A percentile compares a stretch with the other conserved stretches of the same genome.
Conservation (phyloP, 2,888 invertebrate species). For the Nasonovia ribisnigri region DNA sequence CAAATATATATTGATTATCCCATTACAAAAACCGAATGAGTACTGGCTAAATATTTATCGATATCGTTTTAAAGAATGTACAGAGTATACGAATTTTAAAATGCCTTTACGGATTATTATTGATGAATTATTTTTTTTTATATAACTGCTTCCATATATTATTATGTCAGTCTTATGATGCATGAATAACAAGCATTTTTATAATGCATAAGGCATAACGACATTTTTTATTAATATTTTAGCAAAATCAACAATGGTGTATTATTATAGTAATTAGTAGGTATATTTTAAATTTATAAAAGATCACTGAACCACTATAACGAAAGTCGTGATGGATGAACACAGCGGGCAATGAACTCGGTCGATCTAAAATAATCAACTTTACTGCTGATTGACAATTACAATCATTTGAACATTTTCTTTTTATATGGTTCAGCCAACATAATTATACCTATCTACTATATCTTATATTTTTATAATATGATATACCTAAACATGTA, state of each 20-base stretch:
- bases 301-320: background rate
- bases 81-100: too few relatives aligned
- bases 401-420: background rate
- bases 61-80: too few relatives aligned
- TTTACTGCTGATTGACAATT: background rate
- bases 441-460: background rate
- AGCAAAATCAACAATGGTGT: background rate
- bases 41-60: too few relatives aligned
- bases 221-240: background rate
- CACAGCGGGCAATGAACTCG: background rate
- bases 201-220: background rate
- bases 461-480: background rate
- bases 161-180: background rate
- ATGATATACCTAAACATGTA: background rate
- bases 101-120: background rate
- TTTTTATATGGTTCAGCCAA: background rate
- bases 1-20: too few relatives aligned
- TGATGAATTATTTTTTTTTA: background rate
- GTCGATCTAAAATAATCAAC: background rate
- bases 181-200: background rate
- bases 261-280: background rate
- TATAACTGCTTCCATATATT: background rate
- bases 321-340: background rate
- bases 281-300: background rate
- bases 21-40: too few relatives aligned